These are phyloP conservation scores for Hippoglossus stenolepis DNA, from an alignment of 2,113 vertebrate species.

Conservation along the genomic window DNA sequence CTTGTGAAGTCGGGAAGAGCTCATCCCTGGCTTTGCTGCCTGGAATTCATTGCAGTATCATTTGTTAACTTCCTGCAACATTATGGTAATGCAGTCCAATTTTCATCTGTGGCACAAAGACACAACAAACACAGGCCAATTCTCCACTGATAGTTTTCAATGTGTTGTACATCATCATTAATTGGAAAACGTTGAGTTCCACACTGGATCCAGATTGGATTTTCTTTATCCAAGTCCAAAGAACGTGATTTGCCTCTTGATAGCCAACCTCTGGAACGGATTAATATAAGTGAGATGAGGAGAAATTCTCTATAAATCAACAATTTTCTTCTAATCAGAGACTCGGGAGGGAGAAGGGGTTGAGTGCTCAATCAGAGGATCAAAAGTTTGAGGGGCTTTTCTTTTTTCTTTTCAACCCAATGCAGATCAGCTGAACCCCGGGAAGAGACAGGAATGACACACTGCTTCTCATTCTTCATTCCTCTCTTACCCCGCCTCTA, in stretches of 20 bases:
- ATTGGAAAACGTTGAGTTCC: constrained; percentile 57
- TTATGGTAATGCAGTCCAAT: constrained; percentile 52
- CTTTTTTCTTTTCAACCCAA: constrained; percentile 16
- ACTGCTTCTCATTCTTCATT: constrained; percentile 33
- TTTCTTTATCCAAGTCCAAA: constrained; percentile 48
- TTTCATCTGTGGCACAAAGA: constrained; percentile 61
- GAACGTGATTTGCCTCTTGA: constrained; percentile 52
- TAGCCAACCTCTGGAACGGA: constrained; percentile 50
- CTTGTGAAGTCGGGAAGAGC: constrained; percentile 52
- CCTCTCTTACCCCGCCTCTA: constrained; percentile 27
- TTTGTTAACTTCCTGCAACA: constrained; percentile 67
- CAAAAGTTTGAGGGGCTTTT: constrained; percentile 24
- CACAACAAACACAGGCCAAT: background rate
- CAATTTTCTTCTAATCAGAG: constrained; percentile 68
- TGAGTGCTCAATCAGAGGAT: constrained; percentile 65
- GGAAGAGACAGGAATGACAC: constrained; percentile 34
- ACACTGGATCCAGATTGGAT: constrained; percentile 58
- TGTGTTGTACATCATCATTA: constrained; percentile 49
- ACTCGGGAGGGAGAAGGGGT: constrained; percentile 16
- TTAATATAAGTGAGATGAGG: constrained; percentile 61
- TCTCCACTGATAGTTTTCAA: constrained; percentile 2
- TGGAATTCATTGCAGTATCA: constrained; percentile 62
- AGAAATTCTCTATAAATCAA: constrained; percentile 64
- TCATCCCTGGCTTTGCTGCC: constrained; percentile 55
- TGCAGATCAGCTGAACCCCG: constrained; percentile 42